Percentiles rank a stretch among this genome's conserved stretches.
These are phyloP conservation scores for Sinopyrophorus schimmeli DNA, from an alignment of 2,888 invertebrate species.

Conservation along the genomic window DNA sequence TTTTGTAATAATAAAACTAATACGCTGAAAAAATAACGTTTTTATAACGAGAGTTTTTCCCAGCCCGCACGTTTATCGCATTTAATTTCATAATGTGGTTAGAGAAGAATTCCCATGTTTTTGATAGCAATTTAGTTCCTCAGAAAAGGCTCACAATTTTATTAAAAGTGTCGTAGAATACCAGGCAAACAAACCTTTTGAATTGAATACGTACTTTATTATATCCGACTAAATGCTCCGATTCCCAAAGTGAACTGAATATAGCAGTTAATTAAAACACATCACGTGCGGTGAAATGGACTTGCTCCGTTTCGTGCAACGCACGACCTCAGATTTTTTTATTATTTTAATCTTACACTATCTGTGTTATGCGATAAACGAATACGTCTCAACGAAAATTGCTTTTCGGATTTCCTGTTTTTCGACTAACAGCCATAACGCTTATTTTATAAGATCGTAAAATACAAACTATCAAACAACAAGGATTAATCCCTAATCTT, in stretches of 20 bases:
- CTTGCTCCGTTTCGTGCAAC: conserved; percentile 20
- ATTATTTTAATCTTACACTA: conserved; percentile 28
- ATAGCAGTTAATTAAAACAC: conserved; percentile 32
- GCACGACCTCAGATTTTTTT: conserved; percentile 24
- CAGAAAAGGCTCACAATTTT: conserved; percentile 17
- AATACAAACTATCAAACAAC: not conserved
- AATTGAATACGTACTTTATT: conserved; percentile 27
- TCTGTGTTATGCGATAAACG: conserved; percentile 21
- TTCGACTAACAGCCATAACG: conserved; percentile 1
- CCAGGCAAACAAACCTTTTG: conserved; percentile 20
- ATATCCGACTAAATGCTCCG: conserved; percentile 26
- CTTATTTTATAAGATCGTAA: not conserved
- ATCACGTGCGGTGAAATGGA: conserved; percentile 26
- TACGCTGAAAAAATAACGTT: too few species aligned
- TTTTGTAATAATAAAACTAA: too few species aligned
- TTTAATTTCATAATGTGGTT: too few species aligned
- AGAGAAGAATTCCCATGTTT: too few species aligned
- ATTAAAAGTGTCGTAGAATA: conserved; percentile 25
- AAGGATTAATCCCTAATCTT: conserved; percentile 2
- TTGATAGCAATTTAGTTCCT: conserved; percentile 10
- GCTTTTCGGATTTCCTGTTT: conserved; percentile 16
- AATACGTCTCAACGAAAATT: conserved; percentile 22
- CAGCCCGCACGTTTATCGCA: too few species aligned
- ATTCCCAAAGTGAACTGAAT: conserved; percentile 30
- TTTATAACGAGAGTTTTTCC: conserved; percentile 6